A percentile compares a stretch with the other conserved stretches of the same genome.
Evolutionary conservation across 2,113 vertebrate species (phyloP).

Genomic region (Chitala chitala): DNA sequence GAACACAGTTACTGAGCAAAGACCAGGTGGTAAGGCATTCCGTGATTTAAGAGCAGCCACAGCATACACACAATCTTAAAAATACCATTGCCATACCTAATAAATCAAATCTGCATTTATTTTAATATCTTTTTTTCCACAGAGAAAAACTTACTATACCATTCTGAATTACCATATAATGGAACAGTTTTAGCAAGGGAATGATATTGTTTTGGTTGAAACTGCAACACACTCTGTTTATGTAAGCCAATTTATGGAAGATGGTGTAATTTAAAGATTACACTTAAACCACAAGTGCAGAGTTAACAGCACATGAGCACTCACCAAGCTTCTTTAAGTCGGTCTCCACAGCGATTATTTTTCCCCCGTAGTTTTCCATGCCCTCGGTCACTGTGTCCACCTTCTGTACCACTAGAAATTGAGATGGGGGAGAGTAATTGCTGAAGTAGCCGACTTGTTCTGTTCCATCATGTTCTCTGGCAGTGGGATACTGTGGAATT

Average conservation of each 20-base stretch:
- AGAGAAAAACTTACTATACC: neutral
- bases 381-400: constrained; percentile 88
- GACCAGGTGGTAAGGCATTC: too few species aligned
- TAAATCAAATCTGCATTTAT: neutral
- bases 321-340: constrained; percentile 90
- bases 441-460: too few species aligned
- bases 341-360: constrained; percentile 81
- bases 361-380: constrained; percentile 80
- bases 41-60: too few species aligned
- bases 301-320: neutral
- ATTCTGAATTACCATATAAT: neutral
- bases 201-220: constrained; percentile 9
- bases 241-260: neutral
- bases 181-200: neutral
- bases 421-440: constrained; percentile 15
- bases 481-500: too few species aligned
- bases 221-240: constrained; percentile 2
- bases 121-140: neutral
- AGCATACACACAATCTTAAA: too few species aligned
- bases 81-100: too few species aligned
- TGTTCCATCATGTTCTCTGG: too few species aligned
- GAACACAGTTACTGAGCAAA: too few species aligned
- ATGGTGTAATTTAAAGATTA: neutral
- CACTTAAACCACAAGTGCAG: neutral
- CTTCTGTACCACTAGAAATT: constrained; percentile 83